Percentiles rank a stretch among this genome's conserved stretches.
phyloP scores from a whole-genome alignment of 2,888 invertebrate genomes.

The Acrobasis consociella region DNA sequence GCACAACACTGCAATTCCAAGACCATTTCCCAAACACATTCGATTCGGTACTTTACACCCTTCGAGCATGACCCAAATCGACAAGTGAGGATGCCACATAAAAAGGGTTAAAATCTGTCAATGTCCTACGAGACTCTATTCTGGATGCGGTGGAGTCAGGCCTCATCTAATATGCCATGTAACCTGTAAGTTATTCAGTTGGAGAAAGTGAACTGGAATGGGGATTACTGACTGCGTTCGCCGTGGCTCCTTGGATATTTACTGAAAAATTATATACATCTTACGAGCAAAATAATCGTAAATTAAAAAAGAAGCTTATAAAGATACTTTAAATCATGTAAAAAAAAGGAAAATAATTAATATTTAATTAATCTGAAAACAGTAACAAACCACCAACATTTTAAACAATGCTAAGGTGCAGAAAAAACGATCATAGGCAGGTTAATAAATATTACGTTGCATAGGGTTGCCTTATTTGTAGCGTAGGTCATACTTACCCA shows the following conservation, averaged over 20 bases:
- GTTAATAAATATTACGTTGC: no score
- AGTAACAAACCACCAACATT: no score
- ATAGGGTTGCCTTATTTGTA: no score
- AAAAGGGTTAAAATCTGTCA: constrained; percentile 26
- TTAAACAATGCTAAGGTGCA: no score
- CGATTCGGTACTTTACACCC: constrained; percentile 18
- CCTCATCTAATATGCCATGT: constrained; percentile 21
- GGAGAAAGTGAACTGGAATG: constrained; percentile 11
- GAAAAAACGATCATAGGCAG: no score
- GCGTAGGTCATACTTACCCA: no score
- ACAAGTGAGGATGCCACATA: constrained; percentile 20
- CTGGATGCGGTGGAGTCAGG: not conserved
- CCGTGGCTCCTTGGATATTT: not conserved
- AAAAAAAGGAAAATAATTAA: no score
- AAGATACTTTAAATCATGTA: no score
- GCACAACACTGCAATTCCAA: constrained; percentile 9
- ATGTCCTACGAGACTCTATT: constrained; percentile 13
- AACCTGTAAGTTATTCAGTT: constrained; percentile 20
- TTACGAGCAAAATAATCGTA: not conserved
- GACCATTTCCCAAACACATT: constrained; percentile 11
- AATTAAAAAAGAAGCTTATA: no score
- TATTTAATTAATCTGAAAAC: no score
- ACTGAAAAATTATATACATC: not conserved
- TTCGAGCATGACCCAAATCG: constrained; percentile 19
- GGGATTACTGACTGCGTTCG: constrained; percentile 11